Evolutionary conservation across 2,888 invertebrate genomes (phyloP).

Genomic region (Ischnura elegans): DNA sequence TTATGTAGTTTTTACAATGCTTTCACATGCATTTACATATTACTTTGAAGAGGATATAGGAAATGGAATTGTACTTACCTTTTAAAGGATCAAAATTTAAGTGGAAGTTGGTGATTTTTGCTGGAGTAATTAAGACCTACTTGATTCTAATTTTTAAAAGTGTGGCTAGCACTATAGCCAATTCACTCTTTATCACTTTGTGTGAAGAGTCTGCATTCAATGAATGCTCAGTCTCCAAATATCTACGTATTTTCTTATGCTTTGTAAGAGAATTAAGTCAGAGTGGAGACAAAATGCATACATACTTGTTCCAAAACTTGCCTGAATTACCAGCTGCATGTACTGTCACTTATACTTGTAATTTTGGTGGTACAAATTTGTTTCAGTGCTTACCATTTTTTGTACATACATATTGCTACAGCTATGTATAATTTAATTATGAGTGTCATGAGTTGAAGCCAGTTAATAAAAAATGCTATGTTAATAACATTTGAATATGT

Average conservation of each 20-base stretch:
- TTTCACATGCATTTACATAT: neutral
- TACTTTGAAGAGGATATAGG: neutral
- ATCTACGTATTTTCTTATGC: constrained; percentile 47
- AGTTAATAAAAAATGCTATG: neutral
- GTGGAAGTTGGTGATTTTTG: too few relatives aligned
- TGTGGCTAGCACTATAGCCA: neutral
- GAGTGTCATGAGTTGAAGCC: neutral
- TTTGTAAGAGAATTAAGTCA: constrained; percentile 52
- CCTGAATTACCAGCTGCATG: neutral
- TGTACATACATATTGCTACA: constrained; percentile 20
- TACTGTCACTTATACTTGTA: neutral
- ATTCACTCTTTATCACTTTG: neutral
- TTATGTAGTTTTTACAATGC: neutral
- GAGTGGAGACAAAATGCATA: neutral
- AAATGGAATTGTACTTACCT: neutral
- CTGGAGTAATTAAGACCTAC: neutral
- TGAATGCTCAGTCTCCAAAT: neutral
- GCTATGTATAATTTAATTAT: constrained; percentile 11
- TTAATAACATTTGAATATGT: neutral
- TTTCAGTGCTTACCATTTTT: neutral
- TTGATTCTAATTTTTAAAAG: neutral
- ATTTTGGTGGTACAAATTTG: neutral
- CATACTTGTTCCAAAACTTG: neutral
- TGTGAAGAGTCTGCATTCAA: neutral
- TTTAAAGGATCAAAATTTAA: too few relatives aligned